phyloP scores from a whole-genome alignment of 2,113 vertebrate genomes.

The Siniperca knerii region DNA sequence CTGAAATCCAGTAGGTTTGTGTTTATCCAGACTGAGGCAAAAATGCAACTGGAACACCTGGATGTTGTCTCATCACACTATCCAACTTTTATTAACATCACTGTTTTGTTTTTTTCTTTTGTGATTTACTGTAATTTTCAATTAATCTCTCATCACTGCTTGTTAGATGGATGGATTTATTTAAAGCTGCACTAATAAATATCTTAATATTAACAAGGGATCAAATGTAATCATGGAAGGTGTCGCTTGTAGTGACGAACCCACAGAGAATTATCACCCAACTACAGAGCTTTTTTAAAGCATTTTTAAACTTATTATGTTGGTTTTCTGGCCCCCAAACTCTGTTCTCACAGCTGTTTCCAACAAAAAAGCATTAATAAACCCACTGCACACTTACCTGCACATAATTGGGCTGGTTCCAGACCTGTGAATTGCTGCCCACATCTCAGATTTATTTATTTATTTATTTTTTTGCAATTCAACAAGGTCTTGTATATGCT shows the following conservation, averaged over 20 bases:
- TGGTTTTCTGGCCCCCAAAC: not conserved
- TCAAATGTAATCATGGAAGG: not conserved
- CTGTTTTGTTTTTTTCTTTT: not conserved
- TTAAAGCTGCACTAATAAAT: not conserved
- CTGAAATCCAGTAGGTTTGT: constrained; percentile 31
- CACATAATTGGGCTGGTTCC: not conserved
- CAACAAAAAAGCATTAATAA: not conserved
- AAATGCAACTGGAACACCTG: constrained; percentile 2
- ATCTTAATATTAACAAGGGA: not conserved
- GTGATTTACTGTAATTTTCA: not conserved
- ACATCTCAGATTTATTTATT: not conserved
- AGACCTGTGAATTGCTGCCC: not conserved
- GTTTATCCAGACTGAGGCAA: not conserved
- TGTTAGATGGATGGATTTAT: not conserved
- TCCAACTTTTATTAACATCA: not conserved
- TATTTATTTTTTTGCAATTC: not conserved
- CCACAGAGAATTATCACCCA: not conserved
- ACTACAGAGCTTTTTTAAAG: not conserved
- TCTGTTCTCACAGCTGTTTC: not conserved
- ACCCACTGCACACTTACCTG: not conserved
- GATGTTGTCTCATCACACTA: constrained; percentile 12
- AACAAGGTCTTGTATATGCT: not conserved
- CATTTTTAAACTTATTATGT: not conserved
- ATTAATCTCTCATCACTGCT: not conserved
- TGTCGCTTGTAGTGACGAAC: not conserved